Evolutionary conservation across 2,113 vertebrate genomes (phyloP).

Genomic region (Columba livia): DNA sequence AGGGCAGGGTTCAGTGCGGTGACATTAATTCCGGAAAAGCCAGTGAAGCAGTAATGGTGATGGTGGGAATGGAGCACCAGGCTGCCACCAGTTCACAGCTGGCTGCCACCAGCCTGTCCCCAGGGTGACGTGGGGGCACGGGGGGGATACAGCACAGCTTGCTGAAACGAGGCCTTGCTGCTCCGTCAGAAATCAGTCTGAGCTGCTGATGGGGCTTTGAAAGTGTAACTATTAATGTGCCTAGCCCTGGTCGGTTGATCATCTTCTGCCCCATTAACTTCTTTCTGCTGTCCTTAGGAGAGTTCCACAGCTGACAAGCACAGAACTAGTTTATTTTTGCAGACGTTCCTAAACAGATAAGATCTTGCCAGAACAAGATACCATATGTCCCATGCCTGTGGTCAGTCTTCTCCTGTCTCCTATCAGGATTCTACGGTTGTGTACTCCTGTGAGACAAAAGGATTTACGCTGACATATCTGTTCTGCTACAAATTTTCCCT

Average conservation of each 20-base stretch:
- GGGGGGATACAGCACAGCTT: fast-evolving
- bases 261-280: neutral
- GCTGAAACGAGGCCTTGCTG: neutral
- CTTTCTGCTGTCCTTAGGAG: fast-evolving
- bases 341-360: fast-evolving
- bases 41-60: neutral
- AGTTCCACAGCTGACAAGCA: neutral
- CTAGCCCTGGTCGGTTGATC: neutral
- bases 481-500: neutral
- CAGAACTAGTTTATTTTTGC: fast-evolving
- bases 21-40: neutral
- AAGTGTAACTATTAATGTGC: neutral
- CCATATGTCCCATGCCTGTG: fast-evolving
- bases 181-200: fast-evolving
- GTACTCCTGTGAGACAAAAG: fast-evolving
- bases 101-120: neutral
- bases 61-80: neutral
- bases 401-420: neutral
- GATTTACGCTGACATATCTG: no score
- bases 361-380: fast-evolving
- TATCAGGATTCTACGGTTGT: no score
- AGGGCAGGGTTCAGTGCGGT: neutral
- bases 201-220: neutral
- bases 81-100: neutral
- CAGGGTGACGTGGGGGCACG: fast-evolving